Conservation (phyloP, 2,888 invertebrate species). For the Ophion ventricosus region DNA sequence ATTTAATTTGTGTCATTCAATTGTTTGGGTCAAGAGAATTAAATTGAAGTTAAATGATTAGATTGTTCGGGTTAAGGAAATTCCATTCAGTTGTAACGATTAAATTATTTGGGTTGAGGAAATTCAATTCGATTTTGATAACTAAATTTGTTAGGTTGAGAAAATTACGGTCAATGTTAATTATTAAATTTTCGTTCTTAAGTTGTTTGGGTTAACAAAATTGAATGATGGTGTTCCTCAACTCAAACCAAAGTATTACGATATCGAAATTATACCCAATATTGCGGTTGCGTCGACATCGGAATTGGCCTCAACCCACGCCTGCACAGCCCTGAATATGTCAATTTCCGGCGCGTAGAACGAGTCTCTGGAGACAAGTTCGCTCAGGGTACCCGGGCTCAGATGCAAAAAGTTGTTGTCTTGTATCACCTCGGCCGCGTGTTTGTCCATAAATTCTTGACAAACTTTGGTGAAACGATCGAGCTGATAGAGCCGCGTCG, state of each 20-base stretch:
- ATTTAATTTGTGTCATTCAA: too few species aligned
- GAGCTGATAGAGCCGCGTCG: slow-evolving; percentile 90
- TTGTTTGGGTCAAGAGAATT: too few species aligned
- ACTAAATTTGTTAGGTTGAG: too few species aligned
- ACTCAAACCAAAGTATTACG: neutral
- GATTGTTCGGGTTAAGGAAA: neutral
- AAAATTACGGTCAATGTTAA: too few species aligned
- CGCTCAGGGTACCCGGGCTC: slow-evolving; percentile 92
- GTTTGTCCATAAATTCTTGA: slow-evolving; percentile 94
- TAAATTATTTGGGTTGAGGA: neutral
- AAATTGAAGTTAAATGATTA: neutral
- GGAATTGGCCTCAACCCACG: slow-evolving; percentile 93
- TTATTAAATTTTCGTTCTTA: too few species aligned
- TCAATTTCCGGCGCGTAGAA: slow-evolving; percentile 98
- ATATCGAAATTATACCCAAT: slow-evolving; percentile 70
- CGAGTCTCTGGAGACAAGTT: slow-evolving; percentile 95
- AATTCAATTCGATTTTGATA: too few species aligned
- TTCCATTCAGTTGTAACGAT: too few species aligned
- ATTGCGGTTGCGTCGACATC: slow-evolving; percentile 83
- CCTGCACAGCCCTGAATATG: slow-evolving; percentile 95
- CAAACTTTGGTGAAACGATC: slow-evolving; percentile 87
- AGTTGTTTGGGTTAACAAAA: slow-evolving; percentile 32
- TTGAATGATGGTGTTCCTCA: neutral
- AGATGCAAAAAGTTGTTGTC: slow-evolving; percentile 93
- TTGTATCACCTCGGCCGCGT: slow-evolving; percentile 92